Conservation (phyloP, 2,113 vertebrate genomes). For the Thalassoma bifasciatum region DNA sequence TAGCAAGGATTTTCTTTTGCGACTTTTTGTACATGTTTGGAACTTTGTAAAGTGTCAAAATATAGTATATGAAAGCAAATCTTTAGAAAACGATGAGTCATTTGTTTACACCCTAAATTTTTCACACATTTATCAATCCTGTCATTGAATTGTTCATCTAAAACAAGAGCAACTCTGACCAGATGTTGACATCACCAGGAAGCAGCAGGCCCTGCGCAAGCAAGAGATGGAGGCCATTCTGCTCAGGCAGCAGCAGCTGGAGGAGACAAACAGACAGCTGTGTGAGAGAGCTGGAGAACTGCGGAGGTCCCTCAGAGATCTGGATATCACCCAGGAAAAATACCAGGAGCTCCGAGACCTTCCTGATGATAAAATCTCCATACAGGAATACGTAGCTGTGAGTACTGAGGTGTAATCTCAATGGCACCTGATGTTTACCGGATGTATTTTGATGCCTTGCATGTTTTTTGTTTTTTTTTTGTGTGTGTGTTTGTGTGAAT, state of each 20-base stretch:
- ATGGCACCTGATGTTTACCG: background rate
- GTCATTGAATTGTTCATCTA: background rate
- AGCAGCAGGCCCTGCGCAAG: slow-evolving; percentile 92
- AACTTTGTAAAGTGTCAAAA: too few species aligned
- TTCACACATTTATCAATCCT: background rate
- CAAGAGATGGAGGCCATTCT: slow-evolving; percentile 96
- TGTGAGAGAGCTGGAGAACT: slow-evolving; percentile 91
- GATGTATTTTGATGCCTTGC: background rate
- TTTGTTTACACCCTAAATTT: too few species aligned
- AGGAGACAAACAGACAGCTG: slow-evolving; percentile 92
- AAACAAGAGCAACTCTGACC: background rate
- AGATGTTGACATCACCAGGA: slow-evolving; percentile 78
- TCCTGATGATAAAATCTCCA: slow-evolving; percentile 92
- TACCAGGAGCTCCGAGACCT: slow-evolving; percentile 87
- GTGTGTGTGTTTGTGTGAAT: slow-evolving; percentile 83
- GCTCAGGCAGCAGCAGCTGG: slow-evolving; percentile 92
- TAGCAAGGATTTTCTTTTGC: too few species aligned
- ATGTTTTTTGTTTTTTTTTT: background rate
- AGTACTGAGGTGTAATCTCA: slow-evolving; percentile 47
- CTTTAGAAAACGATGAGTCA: too few species aligned
- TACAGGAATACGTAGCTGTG: slow-evolving; percentile 95
- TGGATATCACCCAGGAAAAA: slow-evolving; percentile 89
- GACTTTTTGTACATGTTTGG: too few species aligned
- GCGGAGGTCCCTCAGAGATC: slow-evolving; percentile 87
- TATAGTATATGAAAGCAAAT: too few species aligned